phyloP scores from a whole-genome alignment of 2,113 vertebrate genomes.

The Grammomys surdaster region DNA sequence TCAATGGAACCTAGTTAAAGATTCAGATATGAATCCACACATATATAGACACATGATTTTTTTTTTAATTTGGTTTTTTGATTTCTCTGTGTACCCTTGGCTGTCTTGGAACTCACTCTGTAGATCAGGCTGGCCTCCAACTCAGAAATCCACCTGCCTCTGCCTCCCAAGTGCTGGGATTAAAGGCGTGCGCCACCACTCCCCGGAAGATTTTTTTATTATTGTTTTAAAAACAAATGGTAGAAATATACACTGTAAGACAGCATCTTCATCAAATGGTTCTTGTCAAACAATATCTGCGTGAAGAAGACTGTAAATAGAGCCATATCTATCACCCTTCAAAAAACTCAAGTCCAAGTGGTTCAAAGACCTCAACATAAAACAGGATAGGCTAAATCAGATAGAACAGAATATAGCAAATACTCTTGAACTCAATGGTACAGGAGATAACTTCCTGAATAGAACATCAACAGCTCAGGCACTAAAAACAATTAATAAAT shows the following conservation, averaged over 20 bases:
- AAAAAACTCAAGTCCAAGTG: background rate
- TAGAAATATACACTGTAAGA: background rate
- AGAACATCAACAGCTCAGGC: too few relatives aligned
- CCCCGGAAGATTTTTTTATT: too few relatives aligned
- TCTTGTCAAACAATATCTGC: background rate
- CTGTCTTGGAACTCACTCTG: too few relatives aligned
- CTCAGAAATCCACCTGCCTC: too few relatives aligned
- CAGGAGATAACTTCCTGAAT: too few relatives aligned
- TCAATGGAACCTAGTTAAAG: background rate
- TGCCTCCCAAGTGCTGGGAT: too few relatives aligned
- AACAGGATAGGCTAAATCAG: background rate
- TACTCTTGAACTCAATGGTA: background rate
- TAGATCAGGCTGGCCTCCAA: too few relatives aligned
- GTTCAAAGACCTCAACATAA: background rate
- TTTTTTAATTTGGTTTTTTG: too few relatives aligned
- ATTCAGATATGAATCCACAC: background rate
- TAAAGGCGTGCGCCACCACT: too few relatives aligned
- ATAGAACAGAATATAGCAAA: background rate
- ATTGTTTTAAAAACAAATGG: background rate
- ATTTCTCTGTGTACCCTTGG: too few relatives aligned
- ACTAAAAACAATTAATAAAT: too few relatives aligned
- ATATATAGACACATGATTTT: background rate
- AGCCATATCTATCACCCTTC: background rate
- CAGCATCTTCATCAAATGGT: background rate
- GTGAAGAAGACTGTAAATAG: background rate